Conservation (phyloP, 2,797 vertebrate species). For the Coendou prehensilis region DNA sequence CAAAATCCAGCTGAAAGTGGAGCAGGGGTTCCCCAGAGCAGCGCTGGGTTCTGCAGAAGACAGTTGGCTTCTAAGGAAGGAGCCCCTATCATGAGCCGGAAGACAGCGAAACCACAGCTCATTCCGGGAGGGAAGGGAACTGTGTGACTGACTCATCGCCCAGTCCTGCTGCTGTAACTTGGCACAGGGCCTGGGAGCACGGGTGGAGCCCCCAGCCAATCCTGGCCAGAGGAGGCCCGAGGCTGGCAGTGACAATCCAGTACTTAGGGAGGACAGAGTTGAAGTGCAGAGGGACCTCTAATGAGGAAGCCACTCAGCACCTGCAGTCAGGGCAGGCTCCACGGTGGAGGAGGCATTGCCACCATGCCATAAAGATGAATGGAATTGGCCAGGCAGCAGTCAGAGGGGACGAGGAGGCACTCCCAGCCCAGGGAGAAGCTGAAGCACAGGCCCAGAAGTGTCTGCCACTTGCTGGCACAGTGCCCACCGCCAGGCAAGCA, state of each 20-base stretch:
- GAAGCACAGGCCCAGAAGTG: background rate
- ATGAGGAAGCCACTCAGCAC: slow-evolving; percentile 23
- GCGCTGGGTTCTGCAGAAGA: slow-evolving; percentile 64
- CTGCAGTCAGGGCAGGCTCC: background rate
- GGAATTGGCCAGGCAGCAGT: slow-evolving; percentile 11
- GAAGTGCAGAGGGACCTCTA: background rate
- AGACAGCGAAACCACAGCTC: slow-evolving; percentile 63
- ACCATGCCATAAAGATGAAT: slow-evolving; percentile 2
- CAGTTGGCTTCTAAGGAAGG: slow-evolving; percentile 58
- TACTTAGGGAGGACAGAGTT: background rate
- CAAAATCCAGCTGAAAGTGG: slow-evolving; percentile 66
- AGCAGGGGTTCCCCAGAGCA: slow-evolving; percentile 59
- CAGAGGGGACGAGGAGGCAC: background rate
- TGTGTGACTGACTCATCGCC: slow-evolving; percentile 72
- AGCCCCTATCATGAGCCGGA: background rate
- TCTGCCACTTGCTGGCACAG: background rate
- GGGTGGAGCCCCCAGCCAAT: background rate
- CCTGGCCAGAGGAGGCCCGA: background rate
- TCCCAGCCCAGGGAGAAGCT: background rate
- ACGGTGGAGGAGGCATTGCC: slow-evolving; percentile 58
- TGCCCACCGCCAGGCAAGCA: background rate
- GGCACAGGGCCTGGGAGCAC: background rate
- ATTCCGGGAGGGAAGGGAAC: background rate
- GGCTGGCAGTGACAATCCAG: background rate
- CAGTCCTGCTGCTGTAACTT: slow-evolving; percentile 15